Evolutionary conservation across 2,888 invertebrate genomes (phyloP).

Genomic region (Schrankia costaestrigalis): DNA sequence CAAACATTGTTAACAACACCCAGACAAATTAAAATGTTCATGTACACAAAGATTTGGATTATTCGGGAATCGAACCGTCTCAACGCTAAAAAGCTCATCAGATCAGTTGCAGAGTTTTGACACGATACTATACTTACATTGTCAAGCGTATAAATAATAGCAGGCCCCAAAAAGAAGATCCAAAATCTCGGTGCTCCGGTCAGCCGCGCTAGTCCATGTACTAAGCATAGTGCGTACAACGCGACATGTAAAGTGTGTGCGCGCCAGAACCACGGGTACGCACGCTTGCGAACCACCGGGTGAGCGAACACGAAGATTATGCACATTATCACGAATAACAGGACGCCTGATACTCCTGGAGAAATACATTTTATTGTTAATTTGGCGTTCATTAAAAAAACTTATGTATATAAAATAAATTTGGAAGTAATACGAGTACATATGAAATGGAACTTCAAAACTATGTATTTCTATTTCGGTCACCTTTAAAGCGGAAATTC

Average conservation of each 20-base stretch:
- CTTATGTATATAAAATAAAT: not conserved
- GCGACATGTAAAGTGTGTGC: slow-evolving; percentile 94
- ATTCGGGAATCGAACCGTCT: no score
- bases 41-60: no score
- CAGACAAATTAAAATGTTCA: no score
- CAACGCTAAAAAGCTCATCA: no score
- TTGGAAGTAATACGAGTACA: no score
- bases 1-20: no score
- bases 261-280: slow-evolving; percentile 97
- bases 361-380: not conserved
- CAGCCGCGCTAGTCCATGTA: slow-evolving; percentile 94
- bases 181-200: slow-evolving; percentile 96
- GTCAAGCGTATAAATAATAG: slow-evolving; percentile 92
- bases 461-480: no score
- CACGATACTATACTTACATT: slow-evolving; percentile 78
- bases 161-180: slow-evolving; percentile 96
- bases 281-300: slow-evolving; percentile 93
- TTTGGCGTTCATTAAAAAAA: not conserved
- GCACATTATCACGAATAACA: slow-evolving; percentile 94
- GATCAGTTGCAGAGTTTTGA: no score
- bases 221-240: slow-evolving; percentile 90
- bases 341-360: slow-evolving; percentile 90
- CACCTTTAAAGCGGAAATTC: no score
- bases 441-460: no score
- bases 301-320: slow-evolving; percentile 98